These are phyloP conservation scores for Mobula birostris DNA, from an alignment of 2,113 vertebrate genomes.

Conservation along the genomic window DNA sequence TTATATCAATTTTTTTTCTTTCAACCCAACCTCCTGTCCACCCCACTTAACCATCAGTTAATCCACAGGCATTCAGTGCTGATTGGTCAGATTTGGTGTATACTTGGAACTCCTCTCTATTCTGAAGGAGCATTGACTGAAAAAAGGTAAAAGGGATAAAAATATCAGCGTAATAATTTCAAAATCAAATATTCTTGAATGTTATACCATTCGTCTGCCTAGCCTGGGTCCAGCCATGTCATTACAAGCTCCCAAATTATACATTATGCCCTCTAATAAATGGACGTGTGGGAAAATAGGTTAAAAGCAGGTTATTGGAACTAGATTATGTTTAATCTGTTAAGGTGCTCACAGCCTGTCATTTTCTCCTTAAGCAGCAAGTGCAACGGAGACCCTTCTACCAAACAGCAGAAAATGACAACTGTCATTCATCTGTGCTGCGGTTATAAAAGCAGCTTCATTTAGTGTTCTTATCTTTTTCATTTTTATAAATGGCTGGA, in stretches of 20 bases:
- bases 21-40: background rate
- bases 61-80: background rate
- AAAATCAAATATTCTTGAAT: background rate
- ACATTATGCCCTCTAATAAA: background rate
- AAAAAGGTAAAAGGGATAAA: background rate
- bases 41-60: background rate
- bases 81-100: background rate
- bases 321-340: background rate
- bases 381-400: background rate
- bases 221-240: background rate
- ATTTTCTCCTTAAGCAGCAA: background rate
- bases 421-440: background rate
- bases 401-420: background rate
- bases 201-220: background rate
- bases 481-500: no score
- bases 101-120: background rate
- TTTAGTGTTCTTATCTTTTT: no score
- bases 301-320: no score
- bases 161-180: background rate
- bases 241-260: background rate
- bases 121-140: background rate
- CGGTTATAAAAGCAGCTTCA: background rate
- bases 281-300: no score
- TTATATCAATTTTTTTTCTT: background rate
- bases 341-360: background rate